Conservation (phyloP, 2,113 vertebrate species). For the Phrynosoma blainvillii region DNA sequence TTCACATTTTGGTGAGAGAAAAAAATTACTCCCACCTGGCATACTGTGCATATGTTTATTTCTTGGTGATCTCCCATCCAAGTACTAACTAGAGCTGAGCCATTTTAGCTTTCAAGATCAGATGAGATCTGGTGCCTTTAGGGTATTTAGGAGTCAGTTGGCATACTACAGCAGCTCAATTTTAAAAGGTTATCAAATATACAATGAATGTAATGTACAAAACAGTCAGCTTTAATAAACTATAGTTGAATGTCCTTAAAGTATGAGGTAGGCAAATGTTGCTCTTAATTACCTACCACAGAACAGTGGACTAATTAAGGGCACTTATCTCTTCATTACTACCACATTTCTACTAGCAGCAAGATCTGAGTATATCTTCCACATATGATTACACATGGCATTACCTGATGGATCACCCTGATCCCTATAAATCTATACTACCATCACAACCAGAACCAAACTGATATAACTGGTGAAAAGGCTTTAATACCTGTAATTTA, state of each 20-base stretch:
- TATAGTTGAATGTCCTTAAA: background rate
- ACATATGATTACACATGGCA: background rate
- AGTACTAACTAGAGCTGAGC: no score
- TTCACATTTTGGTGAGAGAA: no score
- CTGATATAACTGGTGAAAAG: no score
- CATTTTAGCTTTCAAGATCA: no score
- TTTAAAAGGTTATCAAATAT: no score
- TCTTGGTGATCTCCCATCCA: no score
- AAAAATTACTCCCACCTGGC: no score
- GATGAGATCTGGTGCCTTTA: no score
- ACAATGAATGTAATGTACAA: background rate
- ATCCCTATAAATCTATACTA: background rate
- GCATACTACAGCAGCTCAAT: no score
- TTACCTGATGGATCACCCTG: background rate
- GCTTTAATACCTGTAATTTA: background rate
- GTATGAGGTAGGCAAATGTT: background rate
- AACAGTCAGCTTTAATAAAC: background rate
- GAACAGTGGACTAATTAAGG: background rate
- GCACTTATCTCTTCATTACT: background rate
- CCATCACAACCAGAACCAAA: background rate
- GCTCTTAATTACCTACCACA: background rate
- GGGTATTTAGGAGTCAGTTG: no score
- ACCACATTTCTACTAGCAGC: background rate
- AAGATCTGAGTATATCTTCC: background rate
- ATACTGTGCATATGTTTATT: no score